Conservation (phyloP, 2,797 vertebrate species). For the Sebastes baramenuke region DNA sequence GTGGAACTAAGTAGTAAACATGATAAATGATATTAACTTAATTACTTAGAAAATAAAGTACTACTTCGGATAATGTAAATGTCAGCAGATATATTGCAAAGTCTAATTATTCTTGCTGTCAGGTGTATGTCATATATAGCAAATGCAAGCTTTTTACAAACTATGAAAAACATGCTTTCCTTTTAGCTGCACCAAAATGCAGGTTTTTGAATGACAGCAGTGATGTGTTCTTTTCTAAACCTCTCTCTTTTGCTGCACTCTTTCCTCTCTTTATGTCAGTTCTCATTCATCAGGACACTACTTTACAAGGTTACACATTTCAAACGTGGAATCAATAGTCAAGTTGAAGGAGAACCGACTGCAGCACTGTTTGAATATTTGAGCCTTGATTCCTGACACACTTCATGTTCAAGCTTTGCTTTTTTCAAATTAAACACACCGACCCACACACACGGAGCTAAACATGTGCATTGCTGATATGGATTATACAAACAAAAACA, state of each 20-base stretch:
- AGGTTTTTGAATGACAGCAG: not conserved
- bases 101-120: not conserved
- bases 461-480: conserved; percentile 2
- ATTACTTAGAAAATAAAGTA: not conserved
- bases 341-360: not conserved
- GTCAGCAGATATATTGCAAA: not conserved
- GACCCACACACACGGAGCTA: not conserved
- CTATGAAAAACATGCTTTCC: not conserved
- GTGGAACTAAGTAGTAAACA: not conserved
- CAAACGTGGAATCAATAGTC: not conserved
- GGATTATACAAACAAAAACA: not conserved
- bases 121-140: not conserved
- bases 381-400: not conserved
- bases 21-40: not conserved
- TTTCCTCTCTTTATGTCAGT: not conserved
- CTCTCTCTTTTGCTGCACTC: not conserved
- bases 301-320: conserved; percentile 13
- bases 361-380: not conserved
- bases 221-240: not conserved
- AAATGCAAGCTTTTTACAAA: not conserved
- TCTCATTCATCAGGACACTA: not conserved
- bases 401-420: not conserved
- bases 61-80: not conserved
- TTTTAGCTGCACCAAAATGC: not conserved
- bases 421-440: not conserved